Evolutionary conservation across 2,888 invertebrate species (phyloP).

Genomic region (Aphidius colemani): DNA sequence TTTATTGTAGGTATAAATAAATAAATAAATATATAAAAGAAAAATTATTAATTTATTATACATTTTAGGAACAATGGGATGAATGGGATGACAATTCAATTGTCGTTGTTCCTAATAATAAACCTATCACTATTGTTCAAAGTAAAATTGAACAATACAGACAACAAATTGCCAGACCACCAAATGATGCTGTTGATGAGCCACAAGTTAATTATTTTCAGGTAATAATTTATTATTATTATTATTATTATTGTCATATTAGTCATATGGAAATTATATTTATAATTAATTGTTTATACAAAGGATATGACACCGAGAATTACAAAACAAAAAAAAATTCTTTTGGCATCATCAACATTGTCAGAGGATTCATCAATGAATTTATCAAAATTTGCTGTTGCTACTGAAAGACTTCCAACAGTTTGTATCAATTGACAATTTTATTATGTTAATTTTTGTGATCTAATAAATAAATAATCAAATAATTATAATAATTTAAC

Average conservation of each 20-base stretch:
- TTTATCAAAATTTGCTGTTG: constrained; percentile 61
- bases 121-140: constrained; percentile 62
- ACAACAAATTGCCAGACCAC: constrained; percentile 62
- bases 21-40: constrained; percentile 10
- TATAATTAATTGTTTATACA: constrained; percentile 1
- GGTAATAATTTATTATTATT: constrained; percentile 46
- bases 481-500: constrained; percentile 13
- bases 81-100: constrained; percentile 67
- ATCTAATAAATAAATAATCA: constrained; percentile 12
- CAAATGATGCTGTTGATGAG: constrained; percentile 56
- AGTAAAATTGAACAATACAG: constrained; percentile 70
- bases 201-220: constrained; percentile 65
- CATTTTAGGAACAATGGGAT: constrained; percentile 62
- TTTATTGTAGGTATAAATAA: too few species aligned
- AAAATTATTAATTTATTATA: not conserved
- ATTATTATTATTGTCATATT: not conserved
- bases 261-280: not conserved
- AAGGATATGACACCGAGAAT: constrained; percentile 69
- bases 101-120: constrained; percentile 49
- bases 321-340: constrained; percentile 65
- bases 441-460: constrained; percentile 14
- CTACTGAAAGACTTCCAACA: constrained; percentile 60
- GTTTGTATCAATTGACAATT: constrained; percentile 48
- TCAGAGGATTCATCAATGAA: constrained; percentile 44
- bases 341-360: constrained; percentile 57